These are phyloP conservation scores for Scaptomyza flava DNA, from an alignment of 2,888 invertebrate species.

Conservation along the genomic window DNA sequence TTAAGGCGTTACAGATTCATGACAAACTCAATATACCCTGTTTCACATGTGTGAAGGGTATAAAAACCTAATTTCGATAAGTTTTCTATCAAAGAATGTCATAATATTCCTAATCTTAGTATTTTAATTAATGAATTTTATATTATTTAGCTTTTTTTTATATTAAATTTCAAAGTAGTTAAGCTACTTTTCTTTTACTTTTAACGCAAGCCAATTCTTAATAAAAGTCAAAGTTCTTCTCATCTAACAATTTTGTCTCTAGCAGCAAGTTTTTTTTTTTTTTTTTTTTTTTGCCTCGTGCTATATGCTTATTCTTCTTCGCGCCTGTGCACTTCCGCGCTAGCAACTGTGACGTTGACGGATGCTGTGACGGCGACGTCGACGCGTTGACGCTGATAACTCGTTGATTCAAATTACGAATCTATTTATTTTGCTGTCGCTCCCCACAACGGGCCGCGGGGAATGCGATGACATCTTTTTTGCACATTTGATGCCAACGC, in stretches of 20 bases:
- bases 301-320: background rate
- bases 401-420: constrained; percentile 13
- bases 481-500: background rate
- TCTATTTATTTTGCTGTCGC: background rate
- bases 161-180: too few relatives aligned
- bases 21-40: too few relatives aligned
- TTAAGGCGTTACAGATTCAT: too few relatives aligned
- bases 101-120: too few relatives aligned
- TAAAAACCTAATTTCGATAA: too few relatives aligned
- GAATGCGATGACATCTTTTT: constrained; percentile 1
- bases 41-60: too few relatives aligned
- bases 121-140: too few relatives aligned
- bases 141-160: too few relatives aligned
- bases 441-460: background rate
- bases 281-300: constrained; percentile 10
- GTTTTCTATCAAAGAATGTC: too few relatives aligned
- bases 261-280: background rate
- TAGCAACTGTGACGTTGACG: constrained; percentile 13
- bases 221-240: too few relatives aligned
- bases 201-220: too few relatives aligned
- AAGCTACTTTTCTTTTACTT: too few relatives aligned
- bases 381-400: constrained; percentile 18
- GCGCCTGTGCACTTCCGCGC: constrained; percentile 23
- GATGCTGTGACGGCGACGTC: constrained; percentile 17
- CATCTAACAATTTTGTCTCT: background rate